Base-by-base conservation (phyloP, 2,113 vertebrate genomes). In the Salvelinus namaycush region DNA sequence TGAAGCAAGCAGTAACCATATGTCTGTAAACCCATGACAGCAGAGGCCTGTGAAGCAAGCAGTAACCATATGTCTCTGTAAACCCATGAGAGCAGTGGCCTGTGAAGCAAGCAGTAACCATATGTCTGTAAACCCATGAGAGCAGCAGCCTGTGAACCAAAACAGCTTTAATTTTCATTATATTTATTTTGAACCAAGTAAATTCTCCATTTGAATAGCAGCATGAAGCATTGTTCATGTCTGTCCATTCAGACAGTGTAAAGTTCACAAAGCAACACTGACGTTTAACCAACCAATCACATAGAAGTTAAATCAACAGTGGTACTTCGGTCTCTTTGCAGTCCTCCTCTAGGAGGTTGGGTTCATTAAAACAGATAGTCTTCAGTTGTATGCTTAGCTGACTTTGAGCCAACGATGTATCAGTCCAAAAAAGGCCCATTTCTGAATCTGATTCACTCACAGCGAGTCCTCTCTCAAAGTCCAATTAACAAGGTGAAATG, bases 201-300 rank as follows among this genome's bases (percentile, higher is more conserved):
- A 80, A 87, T 86, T 89, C 87, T 60, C 79, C 84, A 90, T 92
- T 92, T 87, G 86, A 89, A 89, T 87, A 76, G 80, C 76, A 81
- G 75, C 75, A 76, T 84, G 79, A 87, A 82, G 67, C 74, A 79
- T 11, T 75, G 75, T 73, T 34, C 31, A 1, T 6, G 31, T 34
- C 31, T 7, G 68, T 62, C 71, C 14, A 59, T 66, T 49, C 44
- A 76, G 39, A 82, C 59, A 29, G 5, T 70, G 22, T 22, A 51
- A 74, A 24, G 31, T 68, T 57, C 39, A 75, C 65, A 76, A 81
- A 77, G 68, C 11, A 75, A 72, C 12, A 72, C 8, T 73, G 57
- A 26, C 66, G 48, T 22, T 78, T 74, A 81, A 39, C 62, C 9
- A 3, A 75, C 77, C 73, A 11, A 73, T 57, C 72, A 74, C 44